A percentile compares a stretch with the other conserved stretches of the same genome.
phyloP scores from a whole-genome alignment of 35 echinoderm and acorn worm genomes.

The Ophioderma brevispina region DNA sequence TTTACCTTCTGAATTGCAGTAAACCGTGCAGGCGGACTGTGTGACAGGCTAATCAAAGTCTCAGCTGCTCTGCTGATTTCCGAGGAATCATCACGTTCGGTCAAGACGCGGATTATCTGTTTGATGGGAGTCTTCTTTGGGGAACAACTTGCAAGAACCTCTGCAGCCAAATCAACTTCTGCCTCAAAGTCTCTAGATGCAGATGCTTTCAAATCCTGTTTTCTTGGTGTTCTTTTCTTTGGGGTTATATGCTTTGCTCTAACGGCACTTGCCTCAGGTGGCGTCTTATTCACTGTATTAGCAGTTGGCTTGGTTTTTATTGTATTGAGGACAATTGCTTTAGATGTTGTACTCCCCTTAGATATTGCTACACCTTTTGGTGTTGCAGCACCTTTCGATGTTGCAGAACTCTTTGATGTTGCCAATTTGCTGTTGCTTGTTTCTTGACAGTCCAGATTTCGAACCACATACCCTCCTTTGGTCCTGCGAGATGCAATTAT shows the following conservation, averaged over 20 bases:
- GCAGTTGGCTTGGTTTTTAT: no score
- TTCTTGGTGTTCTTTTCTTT: background rate
- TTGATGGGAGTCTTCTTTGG: background rate
- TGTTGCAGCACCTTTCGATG: no score
- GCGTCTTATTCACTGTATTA: no score
- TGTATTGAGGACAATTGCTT: no score
- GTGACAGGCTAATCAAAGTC: background rate
- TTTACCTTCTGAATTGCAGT: background rate
- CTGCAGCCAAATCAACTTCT: background rate
- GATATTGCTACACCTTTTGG: no score
- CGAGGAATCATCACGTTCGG: background rate
- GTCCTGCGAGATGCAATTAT: background rate
- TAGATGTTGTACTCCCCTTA: no score
- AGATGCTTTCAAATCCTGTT: background rate
- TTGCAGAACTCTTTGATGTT: no score
- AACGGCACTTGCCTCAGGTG: background rate
- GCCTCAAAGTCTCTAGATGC: background rate
- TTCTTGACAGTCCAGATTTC: background rate
- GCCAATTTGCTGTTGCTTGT: no score
- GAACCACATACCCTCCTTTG: background rate
- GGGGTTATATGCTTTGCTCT: background rate
- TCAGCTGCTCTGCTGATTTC: slow-evolving; percentile 6
- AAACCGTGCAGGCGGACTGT: slow-evolving; percentile 1
- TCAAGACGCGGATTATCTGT: background rate
- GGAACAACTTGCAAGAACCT: background rate